Percentiles rank a stretch among this genome's conserved stretches.
These are phyloP conservation scores for Drosophila neocordata DNA, from an alignment of 1,140 invertebrate species.

Conservation along the genomic window DNA sequence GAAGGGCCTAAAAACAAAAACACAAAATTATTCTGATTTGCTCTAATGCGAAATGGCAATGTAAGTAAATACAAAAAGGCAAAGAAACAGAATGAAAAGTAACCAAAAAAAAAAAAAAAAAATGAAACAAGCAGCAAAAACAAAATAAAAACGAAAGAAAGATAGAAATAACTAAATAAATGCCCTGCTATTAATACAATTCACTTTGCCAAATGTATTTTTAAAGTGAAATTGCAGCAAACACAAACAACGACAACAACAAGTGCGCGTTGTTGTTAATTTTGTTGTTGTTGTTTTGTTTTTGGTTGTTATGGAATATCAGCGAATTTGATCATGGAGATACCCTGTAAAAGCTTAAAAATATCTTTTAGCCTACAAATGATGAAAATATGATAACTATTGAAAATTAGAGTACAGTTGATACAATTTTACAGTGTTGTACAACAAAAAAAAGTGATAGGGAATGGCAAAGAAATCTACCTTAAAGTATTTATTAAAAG, in stretches of 20 bases:
- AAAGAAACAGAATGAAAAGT: conserved; percentile 30
- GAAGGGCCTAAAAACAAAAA: conserved; percentile 56
- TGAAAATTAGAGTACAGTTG: too few species aligned
- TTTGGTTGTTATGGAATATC: not conserved
- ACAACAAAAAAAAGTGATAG: too few species aligned
- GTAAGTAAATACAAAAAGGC: conserved; percentile 79
- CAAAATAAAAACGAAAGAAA: conserved; percentile 41
- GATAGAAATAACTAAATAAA: conserved; percentile 78
- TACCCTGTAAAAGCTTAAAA: conserved; percentile 38
- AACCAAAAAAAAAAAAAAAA: conserved; percentile 18
- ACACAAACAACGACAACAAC: conserved; percentile 29
- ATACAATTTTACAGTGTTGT: too few species aligned
- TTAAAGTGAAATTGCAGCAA: conserved; percentile 64
- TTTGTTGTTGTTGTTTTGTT: not conserved
- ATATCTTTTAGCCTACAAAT: not conserved
- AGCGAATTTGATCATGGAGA: conserved; percentile 14
- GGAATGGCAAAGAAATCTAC: too few species aligned
- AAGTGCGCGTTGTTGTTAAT: conserved; percentile 38
- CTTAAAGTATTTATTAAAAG: too few species aligned
- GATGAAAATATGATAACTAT: too few species aligned
- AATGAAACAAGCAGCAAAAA: conserved; percentile 26
- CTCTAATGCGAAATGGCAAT: conserved; percentile 65
- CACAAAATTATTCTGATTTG: conserved; percentile 21
- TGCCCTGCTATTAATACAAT: conserved; percentile 81
- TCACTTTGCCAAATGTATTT: conserved; percentile 80